Base-by-base conservation (phyloP, 2,797 vertebrate species). In the Micromesistius poutassou region DNA sequence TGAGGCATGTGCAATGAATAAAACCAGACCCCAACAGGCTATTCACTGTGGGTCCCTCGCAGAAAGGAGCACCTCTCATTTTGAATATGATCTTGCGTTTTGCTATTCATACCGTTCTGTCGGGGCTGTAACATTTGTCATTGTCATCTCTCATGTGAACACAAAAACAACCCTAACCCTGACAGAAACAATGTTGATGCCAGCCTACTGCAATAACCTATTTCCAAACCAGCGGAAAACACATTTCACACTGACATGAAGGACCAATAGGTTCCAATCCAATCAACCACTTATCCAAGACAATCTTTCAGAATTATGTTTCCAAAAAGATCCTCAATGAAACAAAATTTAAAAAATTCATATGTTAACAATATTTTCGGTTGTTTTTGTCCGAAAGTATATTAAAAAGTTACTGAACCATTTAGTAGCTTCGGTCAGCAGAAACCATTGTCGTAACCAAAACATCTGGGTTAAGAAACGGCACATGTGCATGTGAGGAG, bases 1-100 rank as follows among this genome's bases (percentile, higher is more conserved):
- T 92, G 89, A 93, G 88, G 93, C 93, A 94, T 94, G 93, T 93
- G 91, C 92, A 90, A 92, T 94, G 91, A 93, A 94, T 94, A 95
- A 93, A 92, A 91, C 92, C 91, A 91, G 90, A 90, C 90, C 89
- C 94, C 93, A 94, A 94, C 92, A 90, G 91, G 91, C 91, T 90
- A 92, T 94, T 94, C 93, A 93, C 91, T 87, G 86, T 86, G 88
- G 90, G 90, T 90, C 91, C 87, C 50, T 62, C 83, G 89, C 88
- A 90, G 91, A 92, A 91, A 90, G 88, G 82, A 87, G 80, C 87
- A 89, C 90, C 91, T n/a, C 55, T 62, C 25, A 62, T 89, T 90
- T 88, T 89, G 92, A 93, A 92, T 92, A 93, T 92, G 91, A 92
- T 92, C 87, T 83, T 81, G 82, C 82, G 81, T 89, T 92, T 91